These are phyloP conservation scores for Leptodirus hochenwartii DNA, from an alignment of 2,888 invertebrate species.

Conservation along the genomic window DNA sequence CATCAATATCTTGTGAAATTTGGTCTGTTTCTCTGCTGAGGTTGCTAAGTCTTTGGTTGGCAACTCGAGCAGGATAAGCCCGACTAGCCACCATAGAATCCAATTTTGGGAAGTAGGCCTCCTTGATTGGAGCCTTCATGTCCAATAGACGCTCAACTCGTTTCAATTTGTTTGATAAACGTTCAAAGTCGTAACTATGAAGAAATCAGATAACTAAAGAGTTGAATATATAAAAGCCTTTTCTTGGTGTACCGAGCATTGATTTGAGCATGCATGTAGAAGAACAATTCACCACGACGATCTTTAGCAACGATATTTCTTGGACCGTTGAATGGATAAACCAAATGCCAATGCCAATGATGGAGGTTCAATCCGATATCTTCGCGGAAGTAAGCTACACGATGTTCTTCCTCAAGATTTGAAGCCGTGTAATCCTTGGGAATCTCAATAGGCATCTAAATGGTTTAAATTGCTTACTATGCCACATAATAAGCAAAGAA, in stretches of 20 bases:
- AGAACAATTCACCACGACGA: slow-evolving; percentile 62
- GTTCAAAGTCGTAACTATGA: slow-evolving; percentile 54
- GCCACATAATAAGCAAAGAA: too few species aligned
- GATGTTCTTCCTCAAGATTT: slow-evolving; percentile 56
- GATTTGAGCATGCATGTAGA: slow-evolving; percentile 60
- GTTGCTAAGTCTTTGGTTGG: slow-evolving; percentile 35
- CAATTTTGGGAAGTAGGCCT: slow-evolving; percentile 73
- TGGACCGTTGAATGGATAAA: slow-evolving; percentile 58
- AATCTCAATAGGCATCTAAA: slow-evolving; percentile 45
- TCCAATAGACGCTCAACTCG: slow-evolving; percentile 44
- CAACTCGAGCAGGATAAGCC: slow-evolving; percentile 54
- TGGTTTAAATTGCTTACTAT: neutral
- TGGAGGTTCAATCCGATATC: slow-evolving; percentile 73
- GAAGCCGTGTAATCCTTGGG: slow-evolving; percentile 60
- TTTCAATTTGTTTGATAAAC: slow-evolving; percentile 49
- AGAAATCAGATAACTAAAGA: neutral
- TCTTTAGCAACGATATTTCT: slow-evolving; percentile 49
- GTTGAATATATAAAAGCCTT: slow-evolving; percentile 1
- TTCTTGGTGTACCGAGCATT: slow-evolving; percentile 26
- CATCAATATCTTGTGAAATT: slow-evolving; percentile 45
- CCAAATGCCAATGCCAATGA: slow-evolving; percentile 86
- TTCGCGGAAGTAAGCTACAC: slow-evolving; percentile 68
- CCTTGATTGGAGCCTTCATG: slow-evolving; percentile 47
- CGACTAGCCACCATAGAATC: slow-evolving; percentile 60
- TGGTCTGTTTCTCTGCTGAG: slow-evolving; percentile 49